Evolutionary conservation across 2,113 vertebrate genomes (phyloP).

Genomic region (Lepus americanus): DNA sequence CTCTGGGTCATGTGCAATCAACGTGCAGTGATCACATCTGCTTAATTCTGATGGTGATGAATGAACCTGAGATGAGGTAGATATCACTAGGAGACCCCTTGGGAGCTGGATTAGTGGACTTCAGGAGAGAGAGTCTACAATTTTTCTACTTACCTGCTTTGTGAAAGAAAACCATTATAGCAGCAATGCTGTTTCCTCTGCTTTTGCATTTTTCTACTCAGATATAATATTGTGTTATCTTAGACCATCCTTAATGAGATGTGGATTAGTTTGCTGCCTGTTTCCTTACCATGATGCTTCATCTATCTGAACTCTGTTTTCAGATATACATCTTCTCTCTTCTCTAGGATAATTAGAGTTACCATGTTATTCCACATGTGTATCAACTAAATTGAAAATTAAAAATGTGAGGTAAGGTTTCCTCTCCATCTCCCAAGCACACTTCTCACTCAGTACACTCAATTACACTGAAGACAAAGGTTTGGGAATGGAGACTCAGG

Average conservation of each 20-base stretch:
- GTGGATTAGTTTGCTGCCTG: background rate
- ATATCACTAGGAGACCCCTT: background rate
- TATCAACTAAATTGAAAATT: background rate
- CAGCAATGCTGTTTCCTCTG: background rate
- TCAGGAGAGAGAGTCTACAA: slow-evolving; percentile 3
- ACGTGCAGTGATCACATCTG: background rate
- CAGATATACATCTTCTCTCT: background rate
- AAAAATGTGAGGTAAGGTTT: background rate
- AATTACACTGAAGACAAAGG: background rate
- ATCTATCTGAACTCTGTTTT: slow-evolving; percentile 14
- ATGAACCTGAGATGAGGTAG: background rate
- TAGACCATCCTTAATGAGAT: background rate
- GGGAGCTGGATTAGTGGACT: background rate
- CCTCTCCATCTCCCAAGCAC: background rate
- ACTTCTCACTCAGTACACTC: background rate
- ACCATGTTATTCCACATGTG: background rate
- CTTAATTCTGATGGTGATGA: background rate
- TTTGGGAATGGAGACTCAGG: background rate
- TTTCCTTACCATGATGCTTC: background rate
- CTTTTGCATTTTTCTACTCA: slow-evolving; percentile 19
- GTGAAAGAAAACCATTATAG: background rate
- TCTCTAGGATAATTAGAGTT: background rate
- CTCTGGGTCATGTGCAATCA: background rate
- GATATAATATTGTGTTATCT: background rate
- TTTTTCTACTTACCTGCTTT: slow-evolving; percentile 12